Percentiles rank a stretch among this genome's conserved stretches.
These are phyloP conservation scores for Drosophila triauraria DNA, from an alignment of 1,140 invertebrate species.

Conservation along the genomic window DNA sequence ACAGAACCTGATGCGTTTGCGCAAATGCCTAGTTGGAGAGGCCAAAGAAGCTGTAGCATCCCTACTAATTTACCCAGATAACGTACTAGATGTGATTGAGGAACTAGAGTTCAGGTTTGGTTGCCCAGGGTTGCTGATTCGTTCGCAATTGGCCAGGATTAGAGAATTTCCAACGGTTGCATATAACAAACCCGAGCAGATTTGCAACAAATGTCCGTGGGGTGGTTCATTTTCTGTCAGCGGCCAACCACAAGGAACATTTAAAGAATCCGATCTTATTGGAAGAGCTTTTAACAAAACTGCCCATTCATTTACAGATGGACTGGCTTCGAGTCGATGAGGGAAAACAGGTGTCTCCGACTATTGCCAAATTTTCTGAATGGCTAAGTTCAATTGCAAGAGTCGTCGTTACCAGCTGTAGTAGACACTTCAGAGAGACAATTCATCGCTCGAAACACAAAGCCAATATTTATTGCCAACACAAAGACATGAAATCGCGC, in stretches of 20 bases:
- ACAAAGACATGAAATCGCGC: not conserved
- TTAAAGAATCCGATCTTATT: constrained; percentile 4
- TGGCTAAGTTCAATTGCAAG: not conserved
- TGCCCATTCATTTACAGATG: constrained; percentile 5
- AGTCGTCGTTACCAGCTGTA: constrained; percentile 1
- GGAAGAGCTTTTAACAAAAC: constrained; percentile 11
- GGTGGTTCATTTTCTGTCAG: constrained; percentile 4
- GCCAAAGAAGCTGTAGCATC: not conserved
- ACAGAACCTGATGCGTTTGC: not conserved
- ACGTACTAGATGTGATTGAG: too few species aligned
- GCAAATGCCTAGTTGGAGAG: not conserved
- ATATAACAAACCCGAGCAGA: constrained; percentile 5
- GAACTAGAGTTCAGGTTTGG: too few species aligned
- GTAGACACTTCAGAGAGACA: not conserved
- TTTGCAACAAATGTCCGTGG: not conserved
- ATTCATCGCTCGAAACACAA: not conserved
- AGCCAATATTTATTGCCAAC: not conserved
- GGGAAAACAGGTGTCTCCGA: not conserved
- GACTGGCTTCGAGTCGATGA: not conserved
- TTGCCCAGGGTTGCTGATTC: too few species aligned
- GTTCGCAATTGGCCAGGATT: too few species aligned
- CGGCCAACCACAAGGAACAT: not conserved
- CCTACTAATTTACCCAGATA: not conserved
- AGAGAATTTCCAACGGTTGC: not conserved
- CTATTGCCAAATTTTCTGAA: not conserved